phyloP scores from a whole-genome alignment of 2,888 invertebrate genomes.

The Steromphala cineraria region DNA sequence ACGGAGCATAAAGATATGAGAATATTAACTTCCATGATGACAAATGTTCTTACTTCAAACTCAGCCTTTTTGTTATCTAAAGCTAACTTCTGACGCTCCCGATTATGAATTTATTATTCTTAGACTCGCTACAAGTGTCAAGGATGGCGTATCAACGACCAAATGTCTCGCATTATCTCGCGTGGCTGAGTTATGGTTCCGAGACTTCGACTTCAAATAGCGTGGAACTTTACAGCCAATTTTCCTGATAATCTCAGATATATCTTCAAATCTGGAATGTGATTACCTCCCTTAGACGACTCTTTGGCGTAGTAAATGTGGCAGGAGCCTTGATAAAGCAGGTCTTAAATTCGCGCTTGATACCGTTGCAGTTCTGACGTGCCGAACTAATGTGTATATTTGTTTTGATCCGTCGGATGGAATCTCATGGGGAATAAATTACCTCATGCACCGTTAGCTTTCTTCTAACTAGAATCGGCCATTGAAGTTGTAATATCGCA shows the following conservation, averaged over 20 bases:
- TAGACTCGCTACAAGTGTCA: not conserved
- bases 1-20: slow-evolving; percentile 3
- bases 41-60: not conserved
- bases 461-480: not conserved
- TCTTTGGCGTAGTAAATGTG: slow-evolving; percentile 14
- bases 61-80: not conserved
- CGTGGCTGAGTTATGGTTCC: slow-evolving; percentile 8
- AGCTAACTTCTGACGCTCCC: not conserved
- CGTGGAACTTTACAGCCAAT: slow-evolving; percentile 11
- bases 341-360: not conserved
- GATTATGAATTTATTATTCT: slow-evolving; percentile 13
- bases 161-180: not conserved
- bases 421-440: not conserved
- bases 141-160: not conserved
- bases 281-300: slow-evolving; percentile 13
- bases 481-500: too few relatives aligned
- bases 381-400: not conserved
- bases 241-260: slow-evolving; percentile 5
- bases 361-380: not conserved
- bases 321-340: not conserved
- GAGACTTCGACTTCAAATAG: slow-evolving; percentile 13
- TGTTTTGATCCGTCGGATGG: not conserved
- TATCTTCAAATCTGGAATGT: slow-evolving; percentile 7
- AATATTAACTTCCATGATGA: not conserved
- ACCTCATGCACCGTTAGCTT: not conserved